phyloP scores from a whole-genome alignment of 1,140 invertebrate genomes.

The Nasonia vitripennis region DNA sequence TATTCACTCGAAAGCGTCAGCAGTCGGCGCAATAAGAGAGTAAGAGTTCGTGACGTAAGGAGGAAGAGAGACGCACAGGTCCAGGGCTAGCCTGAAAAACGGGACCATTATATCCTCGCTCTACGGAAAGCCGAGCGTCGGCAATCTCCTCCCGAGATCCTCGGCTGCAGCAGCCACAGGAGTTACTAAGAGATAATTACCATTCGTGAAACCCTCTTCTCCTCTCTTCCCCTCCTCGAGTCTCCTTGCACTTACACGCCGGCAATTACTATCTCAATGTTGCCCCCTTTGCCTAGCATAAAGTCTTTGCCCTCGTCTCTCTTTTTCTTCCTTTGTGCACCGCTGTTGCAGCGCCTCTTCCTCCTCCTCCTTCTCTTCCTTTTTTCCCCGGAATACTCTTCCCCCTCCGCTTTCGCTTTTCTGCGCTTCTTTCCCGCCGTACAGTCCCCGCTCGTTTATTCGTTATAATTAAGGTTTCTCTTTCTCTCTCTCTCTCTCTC shows the following conservation, averaged over 20 bases:
- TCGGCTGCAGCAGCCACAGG: background rate
- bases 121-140: conserved; percentile 18
- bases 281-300: conserved; percentile 2
- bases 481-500: background rate
- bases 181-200: conserved; percentile 51
- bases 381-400: background rate
- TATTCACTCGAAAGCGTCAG: background rate
- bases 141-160: conserved; percentile 40
- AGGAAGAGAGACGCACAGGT: background rate
- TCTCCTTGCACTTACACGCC: conserved; percentile 34
- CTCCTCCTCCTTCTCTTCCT: background rate
- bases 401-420: background rate
- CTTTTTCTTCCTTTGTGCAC: background rate
- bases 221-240: background rate
- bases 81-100: conserved; percentile 34
- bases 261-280: conserved; percentile 48
- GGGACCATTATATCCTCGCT: conserved; percentile 40
- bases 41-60: conserved; percentile 32
- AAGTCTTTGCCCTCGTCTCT: background rate
- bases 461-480: background rate
- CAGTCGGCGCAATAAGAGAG: background rate
- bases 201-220: conserved; percentile 36
- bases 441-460: conserved; percentile 9
- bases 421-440: background rate
- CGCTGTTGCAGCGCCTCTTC: background rate